Conservation (phyloP, 2,888 invertebrate genomes). For the Oscheius onirici region DNA sequence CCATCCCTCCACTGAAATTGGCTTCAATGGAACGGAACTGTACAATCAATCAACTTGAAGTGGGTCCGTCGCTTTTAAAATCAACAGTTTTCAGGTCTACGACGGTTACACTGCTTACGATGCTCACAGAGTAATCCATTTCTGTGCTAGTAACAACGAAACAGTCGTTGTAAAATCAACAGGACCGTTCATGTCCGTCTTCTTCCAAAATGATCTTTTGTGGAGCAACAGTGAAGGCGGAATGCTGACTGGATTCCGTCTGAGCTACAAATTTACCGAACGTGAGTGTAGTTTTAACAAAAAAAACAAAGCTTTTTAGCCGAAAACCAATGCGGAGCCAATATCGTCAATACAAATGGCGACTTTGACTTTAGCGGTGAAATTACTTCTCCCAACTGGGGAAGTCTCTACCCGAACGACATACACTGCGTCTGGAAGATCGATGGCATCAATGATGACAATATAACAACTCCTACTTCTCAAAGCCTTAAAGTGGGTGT, state of each 20-base stretch:
- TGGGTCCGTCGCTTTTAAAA: conserved; percentile 8
- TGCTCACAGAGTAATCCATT: conserved; percentile 38
- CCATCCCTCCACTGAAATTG: conserved; percentile 51
- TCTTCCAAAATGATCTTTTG: conserved; percentile 41
- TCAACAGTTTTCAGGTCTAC: conserved; percentile 13
- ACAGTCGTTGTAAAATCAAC: conserved; percentile 39
- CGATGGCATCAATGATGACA: conserved; percentile 33
- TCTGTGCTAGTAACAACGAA: conserved; percentile 35
- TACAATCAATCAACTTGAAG: conserved; percentile 57
- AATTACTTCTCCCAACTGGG: conserved; percentile 64
- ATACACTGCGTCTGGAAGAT: conserved; percentile 74
- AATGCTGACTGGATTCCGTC: conserved; percentile 47
- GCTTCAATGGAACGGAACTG: conserved; percentile 53
- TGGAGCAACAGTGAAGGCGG: conserved; percentile 27
- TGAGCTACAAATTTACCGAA: conserved; percentile 54
- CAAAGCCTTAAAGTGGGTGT: background rate
- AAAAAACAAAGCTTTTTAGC: conserved; percentile 30
- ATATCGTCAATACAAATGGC: conserved; percentile 36
- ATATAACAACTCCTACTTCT: background rate
- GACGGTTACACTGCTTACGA: conserved; percentile 48
- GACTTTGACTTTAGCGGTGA: conserved; percentile 47
- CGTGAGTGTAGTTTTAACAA: conserved; percentile 37
- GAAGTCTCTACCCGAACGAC: conserved; percentile 71
- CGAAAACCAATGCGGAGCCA: conserved; percentile 49
- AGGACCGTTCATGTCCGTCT: conserved; percentile 48